Evolutionary conservation across 2,797 vertebrate species (phyloP).

Genomic region (Sebastes hopkinsi): DNA sequence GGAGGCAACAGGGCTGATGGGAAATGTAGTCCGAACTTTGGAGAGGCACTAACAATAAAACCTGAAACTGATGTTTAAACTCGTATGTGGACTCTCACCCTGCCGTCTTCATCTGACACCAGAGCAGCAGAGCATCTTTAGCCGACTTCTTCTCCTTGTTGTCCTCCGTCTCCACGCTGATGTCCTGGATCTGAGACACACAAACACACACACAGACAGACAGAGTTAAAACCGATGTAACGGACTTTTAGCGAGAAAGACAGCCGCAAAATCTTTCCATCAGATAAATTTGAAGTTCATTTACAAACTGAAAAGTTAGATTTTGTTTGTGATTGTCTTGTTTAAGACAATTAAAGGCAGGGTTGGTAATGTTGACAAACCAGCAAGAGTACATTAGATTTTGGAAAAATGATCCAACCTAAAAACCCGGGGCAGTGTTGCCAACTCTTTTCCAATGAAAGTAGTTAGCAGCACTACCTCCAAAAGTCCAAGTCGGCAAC

Average conservation of each 20-base stretch:
- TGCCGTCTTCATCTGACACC: slow-evolving; percentile 99
- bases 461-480: neutral
- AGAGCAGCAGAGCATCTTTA: slow-evolving; percentile 96
- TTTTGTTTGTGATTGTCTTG: neutral
- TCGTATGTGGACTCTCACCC: slow-evolving; percentile 82
- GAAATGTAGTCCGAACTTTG: neutral
- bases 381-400: no score
- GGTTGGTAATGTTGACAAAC: no score
- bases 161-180: slow-evolving; percentile 97
- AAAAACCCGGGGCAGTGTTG: no score
- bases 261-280: neutral
- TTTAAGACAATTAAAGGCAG: neutral
- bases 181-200: slow-evolving; percentile 93
- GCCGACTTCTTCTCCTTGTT: slow-evolving; percentile 99
- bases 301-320: neutral
- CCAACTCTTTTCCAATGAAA: neutral
- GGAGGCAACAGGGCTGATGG: neutral
- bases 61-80: neutral
- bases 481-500: neutral
- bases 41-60: no score
- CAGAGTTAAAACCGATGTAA: neutral
- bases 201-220: neutral
- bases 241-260: neutral
- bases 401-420: no score
- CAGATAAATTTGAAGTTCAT: neutral